Conservation (phyloP, 2,888 invertebrate genomes). For the Masnerella sp. region DNA sequence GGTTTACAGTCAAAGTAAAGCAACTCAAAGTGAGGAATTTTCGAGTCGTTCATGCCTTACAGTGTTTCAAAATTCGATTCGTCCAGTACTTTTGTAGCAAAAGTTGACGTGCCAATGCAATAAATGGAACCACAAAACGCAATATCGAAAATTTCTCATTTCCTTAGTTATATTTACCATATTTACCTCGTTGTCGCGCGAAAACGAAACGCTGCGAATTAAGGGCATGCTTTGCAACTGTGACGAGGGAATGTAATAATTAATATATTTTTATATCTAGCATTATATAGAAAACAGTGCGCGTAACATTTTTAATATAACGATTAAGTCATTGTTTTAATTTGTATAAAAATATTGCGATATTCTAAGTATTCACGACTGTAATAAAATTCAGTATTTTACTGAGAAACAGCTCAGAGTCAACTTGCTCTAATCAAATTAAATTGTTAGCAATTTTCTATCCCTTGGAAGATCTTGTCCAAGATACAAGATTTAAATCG, state of each 20-base stretch:
- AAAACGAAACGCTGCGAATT: slow-evolving; percentile 35
- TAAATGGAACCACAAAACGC: neutral
- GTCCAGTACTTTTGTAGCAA: neutral
- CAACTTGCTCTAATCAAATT: slow-evolving; percentile 54
- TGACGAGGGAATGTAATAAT: slow-evolving; percentile 53
- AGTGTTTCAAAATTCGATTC: slow-evolving; percentile 3
- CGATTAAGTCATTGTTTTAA: slow-evolving; percentile 46
- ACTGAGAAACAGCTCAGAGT: slow-evolving; percentile 57
- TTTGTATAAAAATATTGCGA: slow-evolving; percentile 50
- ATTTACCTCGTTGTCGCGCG: slow-evolving; percentile 49
- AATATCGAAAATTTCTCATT: slow-evolving; percentile 42
- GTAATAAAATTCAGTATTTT: slow-evolving; percentile 57
- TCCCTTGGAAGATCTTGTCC: slow-evolving; percentile 44
- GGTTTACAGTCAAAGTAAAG: slow-evolving; percentile 26
- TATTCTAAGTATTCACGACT: slow-evolving; percentile 52
- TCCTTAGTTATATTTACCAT: slow-evolving; percentile 42
- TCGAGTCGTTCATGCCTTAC: too few relatives aligned
- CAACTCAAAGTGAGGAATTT: slow-evolving; percentile 35
- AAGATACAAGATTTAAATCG: slow-evolving; percentile 60
- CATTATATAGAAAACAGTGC: slow-evolving; percentile 42
- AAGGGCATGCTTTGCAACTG: slow-evolving; percentile 57
- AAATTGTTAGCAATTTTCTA: slow-evolving; percentile 46
- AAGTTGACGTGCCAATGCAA: slow-evolving; percentile 9
- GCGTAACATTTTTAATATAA: slow-evolving; percentile 49
- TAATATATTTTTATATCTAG: slow-evolving; percentile 57